Base-by-base conservation (phyloP, 2,888 invertebrate genomes). In the Lepidocyrtoides sp. region DNA sequence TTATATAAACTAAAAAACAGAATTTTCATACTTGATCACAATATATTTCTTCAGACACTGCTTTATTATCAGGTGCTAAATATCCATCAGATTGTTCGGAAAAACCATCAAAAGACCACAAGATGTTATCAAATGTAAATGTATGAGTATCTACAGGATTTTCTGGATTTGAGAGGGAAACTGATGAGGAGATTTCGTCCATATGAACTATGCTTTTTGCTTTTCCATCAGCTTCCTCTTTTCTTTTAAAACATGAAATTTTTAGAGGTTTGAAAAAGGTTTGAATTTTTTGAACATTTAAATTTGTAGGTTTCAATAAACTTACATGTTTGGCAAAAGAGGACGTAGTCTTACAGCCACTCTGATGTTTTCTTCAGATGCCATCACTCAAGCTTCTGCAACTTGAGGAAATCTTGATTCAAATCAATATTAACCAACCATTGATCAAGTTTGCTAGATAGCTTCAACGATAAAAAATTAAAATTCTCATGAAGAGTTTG, bases 61-160 rank as follows among this genome's bases (percentile, higher is more conserved):
- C 95, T 17, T 94, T 94, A 0, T 95, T 92, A 92, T 96, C 96
- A 1, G 95, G 94, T 1, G 93, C 94, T 77, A 95, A 95, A 93
- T 95, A 96, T 0, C 96, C 96, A 93, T 95, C 95, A 3, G 94
- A 91, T 2, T 95, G 94, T 86, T 95, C 95, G 60, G 95, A 95
- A 94, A 94, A 96, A 0, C 96, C 96, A 94, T 96, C 96, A 94
- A 96, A 96, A 32, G 96, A 96, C 96, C 96, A 96, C 94, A 96
- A 96, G 92, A 96, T 95, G 94, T 95, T 95, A 94, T 96, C 96
- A 94, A 96, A 96, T 0, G 95, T 95, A 94, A 96, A 96, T 91
- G 95, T 95, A 29, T 95, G 94, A 14, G 95, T 95, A 17, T 95
- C 95, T 10, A 94, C 94, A 0, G 94, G 91, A 51, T 95, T 95